These are phyloP conservation scores for Cataglyphis altisquamis DNA, from an alignment of 2,888 invertebrate species.

Conservation along the genomic window DNA sequence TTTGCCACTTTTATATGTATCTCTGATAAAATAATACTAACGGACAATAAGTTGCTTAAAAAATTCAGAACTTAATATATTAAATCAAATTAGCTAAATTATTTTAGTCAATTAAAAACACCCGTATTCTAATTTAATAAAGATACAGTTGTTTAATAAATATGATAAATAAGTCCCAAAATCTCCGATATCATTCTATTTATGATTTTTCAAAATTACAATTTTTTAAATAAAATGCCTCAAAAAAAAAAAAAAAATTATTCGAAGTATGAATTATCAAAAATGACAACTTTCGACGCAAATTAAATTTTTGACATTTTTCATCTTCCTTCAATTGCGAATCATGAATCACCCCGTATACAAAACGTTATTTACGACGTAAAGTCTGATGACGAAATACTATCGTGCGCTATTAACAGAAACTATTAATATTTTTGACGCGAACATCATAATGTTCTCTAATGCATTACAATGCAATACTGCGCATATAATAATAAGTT, in stretches of 20 bases:
- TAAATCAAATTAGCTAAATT: neutral
- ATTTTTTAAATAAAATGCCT: neutral
- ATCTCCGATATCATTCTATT: neutral
- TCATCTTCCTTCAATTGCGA: neutral
- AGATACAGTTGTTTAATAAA: neutral
- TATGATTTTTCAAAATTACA: neutral
- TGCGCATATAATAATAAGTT: neutral
- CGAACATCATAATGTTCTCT: slow-evolving; percentile 27
- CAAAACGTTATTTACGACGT: neutral
- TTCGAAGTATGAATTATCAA: neutral
- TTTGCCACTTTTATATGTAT: neutral
- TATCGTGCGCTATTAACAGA: neutral
- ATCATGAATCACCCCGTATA: neutral
- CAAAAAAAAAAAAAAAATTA: neutral
- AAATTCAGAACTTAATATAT: neutral
- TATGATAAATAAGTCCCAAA: neutral
- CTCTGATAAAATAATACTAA: neutral
- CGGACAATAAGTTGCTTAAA: neutral
- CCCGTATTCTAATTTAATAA: neutral
- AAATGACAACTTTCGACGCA: neutral
- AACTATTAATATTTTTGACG: slow-evolving; percentile 27
- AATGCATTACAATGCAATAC: neutral
- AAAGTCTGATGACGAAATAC: slow-evolving; percentile 1
- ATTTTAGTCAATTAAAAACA: neutral
- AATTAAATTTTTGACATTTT: neutral